Evolutionary conservation across 2,113 vertebrate species (phyloP).

Genomic region (Sceloporus undulatus): DNA sequence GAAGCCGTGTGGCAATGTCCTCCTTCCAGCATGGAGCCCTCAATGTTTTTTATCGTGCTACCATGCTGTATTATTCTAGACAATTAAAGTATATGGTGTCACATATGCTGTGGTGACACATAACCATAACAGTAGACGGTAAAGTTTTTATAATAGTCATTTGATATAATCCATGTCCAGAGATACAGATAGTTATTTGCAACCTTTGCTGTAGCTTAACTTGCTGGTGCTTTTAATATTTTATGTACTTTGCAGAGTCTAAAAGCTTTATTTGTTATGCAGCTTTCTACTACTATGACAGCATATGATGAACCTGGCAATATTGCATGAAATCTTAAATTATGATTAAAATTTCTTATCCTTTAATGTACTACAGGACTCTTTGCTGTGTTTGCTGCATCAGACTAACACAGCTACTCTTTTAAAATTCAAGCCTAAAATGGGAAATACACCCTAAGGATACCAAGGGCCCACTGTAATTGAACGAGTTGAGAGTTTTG

Average conservation of each 20-base stretch:
- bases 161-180: constrained; percentile 53
- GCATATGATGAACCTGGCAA: not conserved
- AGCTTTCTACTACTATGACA: constrained; percentile 9
- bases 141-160: constrained; percentile 70
- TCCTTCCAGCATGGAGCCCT: constrained; percentile 38
- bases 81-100: constrained; percentile 49
- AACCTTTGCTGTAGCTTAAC: constrained; percentile 59
- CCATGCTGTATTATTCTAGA: constrained; percentile 51
- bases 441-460: not conserved
- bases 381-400: too few species aligned
- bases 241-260: constrained; percentile 51
- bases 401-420: too few species aligned
- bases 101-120: constrained; percentile 51
- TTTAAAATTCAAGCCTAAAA: constrained; percentile 24
- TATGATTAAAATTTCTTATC: too few species aligned
- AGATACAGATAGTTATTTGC: constrained; percentile 57
- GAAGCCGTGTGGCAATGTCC: constrained; percentile 49
- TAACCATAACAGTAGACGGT: constrained; percentile 53
- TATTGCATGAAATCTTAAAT: not conserved
- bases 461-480: not conserved
- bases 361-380: too few species aligned
- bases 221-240: constrained; percentile 68
- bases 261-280: constrained; percentile 56
- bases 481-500: not conserved
- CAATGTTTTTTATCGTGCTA: constrained; percentile 45